Evolutionary conservation across 2,888 invertebrate species (phyloP).

Genomic region (Megastigmus dorsalis): DNA sequence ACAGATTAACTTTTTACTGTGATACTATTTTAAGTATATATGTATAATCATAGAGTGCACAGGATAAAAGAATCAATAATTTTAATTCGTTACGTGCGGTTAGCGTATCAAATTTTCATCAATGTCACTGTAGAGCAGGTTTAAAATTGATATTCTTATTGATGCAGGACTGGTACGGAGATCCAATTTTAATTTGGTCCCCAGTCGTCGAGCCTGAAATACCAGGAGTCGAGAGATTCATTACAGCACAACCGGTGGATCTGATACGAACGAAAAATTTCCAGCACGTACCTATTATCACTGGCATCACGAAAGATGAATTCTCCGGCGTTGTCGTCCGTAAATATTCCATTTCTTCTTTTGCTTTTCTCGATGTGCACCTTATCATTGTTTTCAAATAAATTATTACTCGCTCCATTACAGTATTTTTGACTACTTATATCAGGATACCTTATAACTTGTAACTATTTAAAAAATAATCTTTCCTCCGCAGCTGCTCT

Average conservation of each 20-base stretch:
- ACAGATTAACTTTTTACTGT: too few relatives aligned
- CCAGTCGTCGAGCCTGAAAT: slow-evolving; percentile 81
- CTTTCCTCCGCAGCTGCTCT: too few relatives aligned
- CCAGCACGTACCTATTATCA: slow-evolving; percentile 79
- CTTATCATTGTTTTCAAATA: too few relatives aligned
- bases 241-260: slow-evolving; percentile 78
- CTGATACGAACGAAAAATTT: slow-evolving; percentile 77
- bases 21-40: too few relatives aligned
- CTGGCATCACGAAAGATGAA: slow-evolving; percentile 81
- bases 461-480: not conserved
- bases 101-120: not conserved
- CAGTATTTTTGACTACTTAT: too few relatives aligned
- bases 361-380: too few relatives aligned
- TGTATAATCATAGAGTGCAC: too few relatives aligned
- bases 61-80: too few relatives aligned
- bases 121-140: not conserved
- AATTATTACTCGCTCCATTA: too few relatives aligned
- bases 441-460: too few relatives aligned
- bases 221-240: slow-evolving; percentile 80
- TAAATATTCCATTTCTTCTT: slow-evolving; percentile 71
- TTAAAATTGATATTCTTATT: not conserved
- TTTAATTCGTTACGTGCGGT: too few relatives aligned
- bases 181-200: slow-evolving; percentile 77
- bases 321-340: slow-evolving; percentile 79
- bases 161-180: slow-evolving; percentile 76